phyloP scores from a whole-genome alignment of 2,797 vertebrate species.

The Lindbergichthys nudifrons region DNA sequence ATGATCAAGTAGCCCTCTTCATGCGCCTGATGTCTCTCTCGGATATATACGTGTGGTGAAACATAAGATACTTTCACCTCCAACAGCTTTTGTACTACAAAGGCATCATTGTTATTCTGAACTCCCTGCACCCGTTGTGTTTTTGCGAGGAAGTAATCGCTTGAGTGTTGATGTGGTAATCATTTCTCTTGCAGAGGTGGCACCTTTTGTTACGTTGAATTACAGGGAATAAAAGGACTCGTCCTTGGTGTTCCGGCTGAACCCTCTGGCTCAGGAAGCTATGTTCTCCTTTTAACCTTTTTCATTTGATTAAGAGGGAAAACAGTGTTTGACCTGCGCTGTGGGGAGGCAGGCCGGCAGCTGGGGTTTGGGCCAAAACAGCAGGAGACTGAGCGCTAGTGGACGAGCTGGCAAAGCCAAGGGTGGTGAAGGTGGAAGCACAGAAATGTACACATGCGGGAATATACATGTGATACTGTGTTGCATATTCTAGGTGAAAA shows the following conservation, averaged over 20 bases:
- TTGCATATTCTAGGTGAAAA: no score
- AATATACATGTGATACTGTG: no score
- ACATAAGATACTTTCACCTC: conserved; percentile 29
- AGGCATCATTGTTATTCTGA: conserved; percentile 43
- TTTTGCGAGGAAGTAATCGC: conserved; percentile 34
- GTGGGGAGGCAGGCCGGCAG: conserved; percentile 51
- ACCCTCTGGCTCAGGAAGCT: conserved; percentile 63
- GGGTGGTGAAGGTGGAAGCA: conserved; percentile 42
- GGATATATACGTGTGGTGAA: conserved; percentile 3
- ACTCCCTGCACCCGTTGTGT: conserved; percentile 35
- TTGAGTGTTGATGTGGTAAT: conserved; percentile 49
- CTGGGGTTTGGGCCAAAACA: conserved; percentile 71
- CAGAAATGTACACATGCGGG: neutral
- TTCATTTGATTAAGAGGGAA: conserved; percentile 74
- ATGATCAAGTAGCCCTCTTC: conserved; percentile 18
- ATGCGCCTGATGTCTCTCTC: conserved; percentile 18
- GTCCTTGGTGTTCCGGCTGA: conserved; percentile 68
- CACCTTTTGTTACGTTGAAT: conserved; percentile 61
- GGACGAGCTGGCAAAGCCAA: conserved; percentile 43
- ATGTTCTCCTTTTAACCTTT: conserved; percentile 76
- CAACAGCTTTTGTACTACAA: conserved; percentile 45
- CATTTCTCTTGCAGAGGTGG: conserved; percentile 50
- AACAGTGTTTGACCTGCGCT: conserved; percentile 65
- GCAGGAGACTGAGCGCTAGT: conserved; percentile 58
- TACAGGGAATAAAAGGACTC: conserved; percentile 23